Evolutionary conservation across 2,113 vertebrate genomes (phyloP).

Genomic region (Cacatua alba): DNA sequence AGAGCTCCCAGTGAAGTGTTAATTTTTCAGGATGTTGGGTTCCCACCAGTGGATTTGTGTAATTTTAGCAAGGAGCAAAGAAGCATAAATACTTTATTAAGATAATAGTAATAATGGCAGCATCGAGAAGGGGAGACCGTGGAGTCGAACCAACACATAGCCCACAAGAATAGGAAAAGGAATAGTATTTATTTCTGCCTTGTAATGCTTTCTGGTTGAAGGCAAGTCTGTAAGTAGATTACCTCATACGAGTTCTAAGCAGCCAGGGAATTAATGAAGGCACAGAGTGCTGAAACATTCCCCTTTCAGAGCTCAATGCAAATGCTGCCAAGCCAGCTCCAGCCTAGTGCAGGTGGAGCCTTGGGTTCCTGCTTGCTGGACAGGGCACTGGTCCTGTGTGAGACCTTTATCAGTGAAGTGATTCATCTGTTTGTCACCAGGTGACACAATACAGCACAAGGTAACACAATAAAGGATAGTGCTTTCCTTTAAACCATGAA

Average conservation of each 20-base stretch:
- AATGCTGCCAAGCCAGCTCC: not conserved
- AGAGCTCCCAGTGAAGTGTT: not conserved
- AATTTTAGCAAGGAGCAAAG: not conserved
- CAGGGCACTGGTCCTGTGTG: not conserved
- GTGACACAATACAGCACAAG: not conserved
- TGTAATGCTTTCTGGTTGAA: slow-evolving; percentile 20
- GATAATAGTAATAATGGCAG: not conserved
- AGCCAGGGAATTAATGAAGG: not conserved
- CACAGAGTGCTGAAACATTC: not conserved
- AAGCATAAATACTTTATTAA: not conserved
- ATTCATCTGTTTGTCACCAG: not conserved
- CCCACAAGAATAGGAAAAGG: not conserved
- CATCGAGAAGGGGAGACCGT: not conserved
- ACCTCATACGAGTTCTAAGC: not conserved
- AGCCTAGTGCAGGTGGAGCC: not conserved
- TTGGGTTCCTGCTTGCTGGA: not conserved
- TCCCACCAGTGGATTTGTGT: not conserved
- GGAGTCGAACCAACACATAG: not conserved
- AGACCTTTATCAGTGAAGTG: not conserved
- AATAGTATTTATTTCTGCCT: slow-evolving; percentile 12
- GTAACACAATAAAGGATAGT: not conserved
- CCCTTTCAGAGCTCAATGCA: not conserved
- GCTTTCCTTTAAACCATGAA: not conserved
- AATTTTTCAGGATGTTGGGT: not conserved
- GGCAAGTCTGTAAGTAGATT: slow-evolving; percentile 26